These are phyloP conservation scores for Sinocyclocheilus maitianheensis DNA, from an alignment of 2,113 vertebrate genomes.

Conservation along the genomic window DNA sequence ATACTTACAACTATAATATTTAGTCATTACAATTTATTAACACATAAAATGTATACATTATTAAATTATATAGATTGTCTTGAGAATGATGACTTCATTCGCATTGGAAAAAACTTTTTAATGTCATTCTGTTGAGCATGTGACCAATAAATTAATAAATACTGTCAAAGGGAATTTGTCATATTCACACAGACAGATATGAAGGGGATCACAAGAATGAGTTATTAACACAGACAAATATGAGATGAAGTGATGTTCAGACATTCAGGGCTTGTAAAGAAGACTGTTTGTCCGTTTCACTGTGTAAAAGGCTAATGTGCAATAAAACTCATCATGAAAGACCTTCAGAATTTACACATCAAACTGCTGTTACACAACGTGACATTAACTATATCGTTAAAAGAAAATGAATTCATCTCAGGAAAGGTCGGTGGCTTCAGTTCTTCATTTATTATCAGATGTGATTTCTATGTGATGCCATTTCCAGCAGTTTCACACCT, in stretches of 20 bases:
- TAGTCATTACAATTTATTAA: no score
- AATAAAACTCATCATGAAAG: conserved; percentile 1
- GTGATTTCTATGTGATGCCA: background rate
- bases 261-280: background rate
- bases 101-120: background rate
- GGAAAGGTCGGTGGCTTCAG: conserved; percentile 11
- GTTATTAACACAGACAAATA: background rate
- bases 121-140: background rate
- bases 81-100: background rate
- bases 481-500: background rate
- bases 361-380: background rate
- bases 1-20: no score
- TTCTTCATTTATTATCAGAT: background rate
- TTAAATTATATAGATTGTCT: no score
- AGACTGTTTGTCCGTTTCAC: background rate
- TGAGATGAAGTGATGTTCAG: background rate
- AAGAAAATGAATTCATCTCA: conserved; percentile 4
- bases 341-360: background rate
- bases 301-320: conserved; percentile 7
- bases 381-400: conserved; percentile 8
- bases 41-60: no score
- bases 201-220: background rate
- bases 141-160: background rate
- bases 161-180: background rate
- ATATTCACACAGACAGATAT: background rate